Evolutionary conservation across 2,797 vertebrate genomes (phyloP).

Genomic region (Sorex maritimensis): DNA sequence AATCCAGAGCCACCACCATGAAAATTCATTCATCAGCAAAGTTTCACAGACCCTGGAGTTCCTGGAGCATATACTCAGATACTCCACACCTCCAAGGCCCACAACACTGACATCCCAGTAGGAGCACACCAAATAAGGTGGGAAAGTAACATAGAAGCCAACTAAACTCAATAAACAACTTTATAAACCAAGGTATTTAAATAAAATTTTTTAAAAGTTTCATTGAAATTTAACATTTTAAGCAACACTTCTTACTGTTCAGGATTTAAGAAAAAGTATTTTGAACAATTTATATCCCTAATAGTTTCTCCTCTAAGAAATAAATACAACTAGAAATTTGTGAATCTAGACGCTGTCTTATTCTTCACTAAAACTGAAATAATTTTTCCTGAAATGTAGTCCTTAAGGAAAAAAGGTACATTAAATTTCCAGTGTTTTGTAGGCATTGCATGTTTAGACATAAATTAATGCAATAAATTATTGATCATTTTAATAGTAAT

Average conservation of each 20-base stretch:
- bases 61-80: too few species aligned
- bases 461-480: conserved; percentile 64
- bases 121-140: too few species aligned
- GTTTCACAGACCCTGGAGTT: too few species aligned
- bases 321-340: conserved; percentile 13
- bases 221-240: conserved; percentile 67
- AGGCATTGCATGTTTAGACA: conserved; percentile 43
- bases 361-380: conserved; percentile 59
- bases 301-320: conserved; percentile 24
- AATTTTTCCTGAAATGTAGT: background rate
- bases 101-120: too few species aligned
- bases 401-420: background rate
- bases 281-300: conserved; percentile 61
- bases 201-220: background rate
- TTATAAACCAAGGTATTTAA: too few species aligned
- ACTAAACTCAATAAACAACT: too few species aligned
- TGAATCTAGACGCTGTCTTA: conserved; percentile 20
- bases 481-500: conserved; percentile 58
- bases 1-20: too few species aligned
- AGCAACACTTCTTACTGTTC: background rate
- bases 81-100: too few species aligned
- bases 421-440: conserved; percentile 56
- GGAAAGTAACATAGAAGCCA: too few species aligned
- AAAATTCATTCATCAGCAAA: too few species aligned
- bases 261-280: background rate